Evolutionary conservation across 2,888 invertebrate genomes (phyloP), one percentile per base, ranked within the genome.

Genomic region (Stenodema calcarata): DNA sequence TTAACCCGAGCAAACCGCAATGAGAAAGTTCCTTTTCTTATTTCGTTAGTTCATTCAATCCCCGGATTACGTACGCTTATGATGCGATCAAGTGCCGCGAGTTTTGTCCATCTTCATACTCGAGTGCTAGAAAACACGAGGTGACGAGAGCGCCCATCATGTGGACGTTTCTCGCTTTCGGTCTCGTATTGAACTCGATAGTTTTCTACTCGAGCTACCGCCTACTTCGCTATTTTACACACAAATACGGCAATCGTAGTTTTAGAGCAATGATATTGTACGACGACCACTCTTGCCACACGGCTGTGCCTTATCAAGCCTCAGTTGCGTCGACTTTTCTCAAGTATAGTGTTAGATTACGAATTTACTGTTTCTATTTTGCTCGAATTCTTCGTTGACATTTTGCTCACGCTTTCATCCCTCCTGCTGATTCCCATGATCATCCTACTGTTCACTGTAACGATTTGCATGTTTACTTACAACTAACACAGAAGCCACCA

Each of bases 281-380:
- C n/a, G n/a, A n/a, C n/a, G n/a, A n/a, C 35, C 47, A 50, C 27
- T n/a, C 50, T 50, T 80, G 28, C n/a, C 50, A 12, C 14, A 27
- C 11, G 27, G n/a, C n/a, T 30, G 23, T 23, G 41, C 1, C 82
- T 18, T 41, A 12, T 41, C 30, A 23, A 54, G 41, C 47, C 28
- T 30, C 12, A 7, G 70, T 30, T 69, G 69, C 69, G 69, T 82
- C 75, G 23, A 44, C 75, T 27, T 54, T 42, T 70, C 84, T 84
- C 73, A 84, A 84, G 84, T 84, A 75, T 84, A 84, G 84, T 84
- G 84, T 84, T 84, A 84, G 84, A 84, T 75, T 70, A 73, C 54
- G 18, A 18, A 35, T 62, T 62, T 62, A 23, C 27, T 23, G 23
- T 9, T 62, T 18, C 6, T 11, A 23, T 62, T 23, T 62, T 23